Evolutionary conservation across 2,797 vertebrate species (phyloP), one percentile per base, ranked within the genome.

Genomic region (Cyprinella venusta): DNA sequence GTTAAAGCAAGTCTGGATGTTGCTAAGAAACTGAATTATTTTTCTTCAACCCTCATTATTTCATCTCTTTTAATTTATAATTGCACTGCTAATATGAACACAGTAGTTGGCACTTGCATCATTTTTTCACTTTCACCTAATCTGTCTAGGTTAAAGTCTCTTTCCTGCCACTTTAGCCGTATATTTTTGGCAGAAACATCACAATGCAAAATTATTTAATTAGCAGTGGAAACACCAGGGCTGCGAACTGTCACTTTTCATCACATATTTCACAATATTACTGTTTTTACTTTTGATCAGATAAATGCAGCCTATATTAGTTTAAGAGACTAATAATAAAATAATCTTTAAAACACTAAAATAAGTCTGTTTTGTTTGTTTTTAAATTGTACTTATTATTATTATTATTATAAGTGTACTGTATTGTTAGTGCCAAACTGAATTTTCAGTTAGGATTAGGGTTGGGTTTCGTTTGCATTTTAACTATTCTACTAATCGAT

Each of bases 1-100:
- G 65, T 26, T 79, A 56, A 67, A 52, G 65, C 16, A 26, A 38
- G n/a, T 69, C n/a, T 80, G 64, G 36, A 16, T 70, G 78, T 80
- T 59, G 67, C 65, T 45, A 70, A 70, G 78, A 70, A 69, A 80
- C 78, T 30, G 65, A 80, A 42, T 70, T 24, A 15, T 19, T 9
- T 59, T 67, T 80, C 24, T 80, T 67, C 18, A 80, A 69, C n/a
- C 24, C 50, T 80, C 78, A 59, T 80, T 80, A 69, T 77, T 77
- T 52, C 5, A 4, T 65, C 21, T 69, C 68, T 61, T 83, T 78
- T 70, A 63, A 79, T 79, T 36, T 33, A 61, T 42, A 52, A 70
- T 80, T 59, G 10, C 9, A 8, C 50, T 13, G 6, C 24, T 70
- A n/a, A 40, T 80, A 45, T 42, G 48, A 59, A 52, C 24, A 21